Evolutionary conservation across 2,797 vertebrate genomes (phyloP).

Genomic region (Tympanoctomys barrerae): DNA sequence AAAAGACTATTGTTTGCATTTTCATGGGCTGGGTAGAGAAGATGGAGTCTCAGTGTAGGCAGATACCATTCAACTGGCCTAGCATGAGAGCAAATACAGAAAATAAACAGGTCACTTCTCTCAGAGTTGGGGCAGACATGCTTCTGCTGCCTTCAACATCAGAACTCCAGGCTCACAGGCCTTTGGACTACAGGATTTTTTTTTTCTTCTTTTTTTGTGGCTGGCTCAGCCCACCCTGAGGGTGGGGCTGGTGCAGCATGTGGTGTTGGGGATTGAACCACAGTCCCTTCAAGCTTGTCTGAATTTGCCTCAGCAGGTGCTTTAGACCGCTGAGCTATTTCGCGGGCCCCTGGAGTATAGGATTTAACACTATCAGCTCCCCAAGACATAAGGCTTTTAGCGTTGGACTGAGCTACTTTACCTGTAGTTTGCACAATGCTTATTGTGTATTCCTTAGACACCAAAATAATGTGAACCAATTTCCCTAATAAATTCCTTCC

Average conservation of each 20-base stretch:
- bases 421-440: not conserved
- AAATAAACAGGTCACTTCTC: not conserved
- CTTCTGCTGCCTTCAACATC: not conserved
- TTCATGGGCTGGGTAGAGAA: not conserved
- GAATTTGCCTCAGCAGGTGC: no score
- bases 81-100: not conserved
- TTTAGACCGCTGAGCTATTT: no score
- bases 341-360: not conserved
- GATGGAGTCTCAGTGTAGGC: not conserved
- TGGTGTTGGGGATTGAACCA: no score
- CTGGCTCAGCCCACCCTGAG: no score
- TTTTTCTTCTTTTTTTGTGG: no score
- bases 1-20: not conserved
- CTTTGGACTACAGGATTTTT: not conserved
- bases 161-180: not conserved
- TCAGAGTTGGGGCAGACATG: not conserved
- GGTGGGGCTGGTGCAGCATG: no score
- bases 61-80: not conserved
- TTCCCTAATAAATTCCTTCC: not conserved
- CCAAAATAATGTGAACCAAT: not conserved
- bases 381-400: not conserved
- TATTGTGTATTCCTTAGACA: not conserved
- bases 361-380: not conserved
- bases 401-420: not conserved
- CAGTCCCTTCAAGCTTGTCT: no score